Conservation (phyloP, 1,140 invertebrate genomes). For the Drosophila ironensis region DNA sequence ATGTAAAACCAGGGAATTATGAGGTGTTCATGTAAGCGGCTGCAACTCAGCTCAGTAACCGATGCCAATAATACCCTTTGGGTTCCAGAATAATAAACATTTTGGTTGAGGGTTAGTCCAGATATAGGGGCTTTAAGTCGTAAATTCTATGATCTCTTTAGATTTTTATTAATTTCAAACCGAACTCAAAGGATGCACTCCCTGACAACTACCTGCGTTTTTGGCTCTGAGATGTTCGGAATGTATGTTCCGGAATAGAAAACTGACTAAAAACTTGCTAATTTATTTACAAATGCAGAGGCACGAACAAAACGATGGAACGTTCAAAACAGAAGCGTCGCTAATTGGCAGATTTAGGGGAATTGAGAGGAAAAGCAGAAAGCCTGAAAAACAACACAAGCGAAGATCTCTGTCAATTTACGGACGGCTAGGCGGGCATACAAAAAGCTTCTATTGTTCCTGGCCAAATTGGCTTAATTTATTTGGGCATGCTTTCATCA, state of each 20-base stretch:
- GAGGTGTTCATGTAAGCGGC: not conserved
- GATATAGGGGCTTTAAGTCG: too few species aligned
- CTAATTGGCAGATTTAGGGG: conserved; percentile 45
- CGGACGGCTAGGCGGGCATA: conserved; percentile 43
- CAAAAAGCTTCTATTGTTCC: conserved; percentile 47
- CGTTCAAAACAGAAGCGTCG: conserved; percentile 32
- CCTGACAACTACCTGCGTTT: too few species aligned
- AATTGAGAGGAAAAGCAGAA: not conserved
- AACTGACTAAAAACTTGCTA: conserved; percentile 8
- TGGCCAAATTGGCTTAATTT: conserved; percentile 57
- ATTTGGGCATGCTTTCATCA: conserved; percentile 57
- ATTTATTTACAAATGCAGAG: conserved; percentile 29
- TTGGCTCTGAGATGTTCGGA: not conserved
- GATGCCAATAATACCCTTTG: not conserved
- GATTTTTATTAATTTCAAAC: too few species aligned
- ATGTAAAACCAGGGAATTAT: conserved; percentile 7
- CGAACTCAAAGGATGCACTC: too few species aligned
- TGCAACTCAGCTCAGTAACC: not conserved
- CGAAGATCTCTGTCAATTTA: conserved; percentile 45
- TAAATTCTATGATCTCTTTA: too few species aligned
- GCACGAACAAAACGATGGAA: not conserved
- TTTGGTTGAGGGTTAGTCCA: too few species aligned
- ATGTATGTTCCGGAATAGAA: not conserved
- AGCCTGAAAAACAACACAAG: conserved; percentile 22
- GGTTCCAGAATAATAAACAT: not conserved